These are phyloP conservation scores for Amphipoea oculea DNA, from an alignment of 2,888 invertebrate genomes.

Conservation along the genomic window DNA sequence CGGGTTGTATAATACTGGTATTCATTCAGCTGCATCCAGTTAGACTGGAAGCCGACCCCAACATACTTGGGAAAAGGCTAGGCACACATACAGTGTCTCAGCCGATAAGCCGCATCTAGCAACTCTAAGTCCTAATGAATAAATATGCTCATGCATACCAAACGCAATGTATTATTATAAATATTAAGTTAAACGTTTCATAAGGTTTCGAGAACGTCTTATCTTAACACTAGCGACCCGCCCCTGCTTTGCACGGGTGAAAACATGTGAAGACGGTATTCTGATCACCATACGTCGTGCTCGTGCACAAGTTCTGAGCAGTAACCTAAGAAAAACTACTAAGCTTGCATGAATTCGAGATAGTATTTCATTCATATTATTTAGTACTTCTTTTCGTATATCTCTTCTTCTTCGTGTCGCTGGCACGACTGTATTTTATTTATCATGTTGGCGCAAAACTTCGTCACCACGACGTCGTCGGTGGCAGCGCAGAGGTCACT, in stretches of 20 bases:
- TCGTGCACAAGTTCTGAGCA: background rate
- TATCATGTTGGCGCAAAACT: no score
- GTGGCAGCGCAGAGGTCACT: no score
- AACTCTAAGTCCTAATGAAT: slow-evolving; percentile 68
- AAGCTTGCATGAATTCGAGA: background rate
- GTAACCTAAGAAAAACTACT: background rate
- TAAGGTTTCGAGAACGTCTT: slow-evolving; percentile 68
- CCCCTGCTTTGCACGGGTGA: background rate
- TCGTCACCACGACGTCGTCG: no score
- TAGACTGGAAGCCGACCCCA: no score
- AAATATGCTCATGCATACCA: slow-evolving; percentile 73
- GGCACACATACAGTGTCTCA: background rate
- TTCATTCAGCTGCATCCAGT: no score
- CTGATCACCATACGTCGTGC: no score
- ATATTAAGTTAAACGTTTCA: slow-evolving; percentile 76
- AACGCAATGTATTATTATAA: slow-evolving; percentile 75
- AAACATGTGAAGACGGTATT: background rate
- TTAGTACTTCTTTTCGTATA: no score
- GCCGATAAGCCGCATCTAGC: slow-evolving; percentile 57
- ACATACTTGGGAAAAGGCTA: no score
- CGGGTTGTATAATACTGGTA: no score
- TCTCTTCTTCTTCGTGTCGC: no score
- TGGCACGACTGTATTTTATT: no score
- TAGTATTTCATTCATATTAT: no score
- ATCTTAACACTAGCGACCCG: slow-evolving; percentile 55